Evolutionary conservation across 1,140 invertebrate genomes (phyloP).

Genomic region (Wiebesia pumilae): DNA sequence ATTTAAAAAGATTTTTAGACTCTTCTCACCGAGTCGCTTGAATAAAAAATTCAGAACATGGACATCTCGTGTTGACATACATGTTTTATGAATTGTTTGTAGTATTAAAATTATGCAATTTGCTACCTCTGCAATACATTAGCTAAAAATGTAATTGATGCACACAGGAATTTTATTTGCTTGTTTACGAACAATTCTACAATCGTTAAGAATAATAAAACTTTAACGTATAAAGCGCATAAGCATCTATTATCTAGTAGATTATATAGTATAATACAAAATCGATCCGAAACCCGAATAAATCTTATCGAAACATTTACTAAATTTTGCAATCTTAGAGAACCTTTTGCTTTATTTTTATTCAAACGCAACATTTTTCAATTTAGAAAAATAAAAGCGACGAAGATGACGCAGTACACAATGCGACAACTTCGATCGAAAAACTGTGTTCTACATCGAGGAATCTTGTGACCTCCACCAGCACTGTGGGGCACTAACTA

Average conservation of each 20-base stretch:
- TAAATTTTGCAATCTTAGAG: no score
- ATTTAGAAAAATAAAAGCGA: not conserved
- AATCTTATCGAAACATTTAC: no score
- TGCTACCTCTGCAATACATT: no score
- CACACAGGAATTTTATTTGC: no score
- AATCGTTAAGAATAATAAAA: no score
- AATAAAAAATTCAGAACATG: not conserved
- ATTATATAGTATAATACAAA: not conserved
- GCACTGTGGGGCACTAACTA: not conserved
- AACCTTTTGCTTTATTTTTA: not conserved
- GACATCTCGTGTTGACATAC: not conserved
- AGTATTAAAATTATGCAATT: no score
- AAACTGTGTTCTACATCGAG: not conserved
- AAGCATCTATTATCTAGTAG: no score
- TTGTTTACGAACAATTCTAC: no score
- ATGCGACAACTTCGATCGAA: not conserved
- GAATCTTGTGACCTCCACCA: not conserved
- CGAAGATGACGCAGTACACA: not conserved
- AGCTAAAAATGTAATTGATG: no score
- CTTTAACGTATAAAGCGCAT: no score
- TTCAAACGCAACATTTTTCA: not conserved
- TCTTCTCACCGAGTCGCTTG: not conserved
- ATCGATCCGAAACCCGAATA: not conserved
- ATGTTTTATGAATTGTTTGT: no score
- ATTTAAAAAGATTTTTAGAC: not conserved